Base-by-base conservation (phyloP, 2,113 vertebrate genomes). In the Poecile atricapillus region DNA sequence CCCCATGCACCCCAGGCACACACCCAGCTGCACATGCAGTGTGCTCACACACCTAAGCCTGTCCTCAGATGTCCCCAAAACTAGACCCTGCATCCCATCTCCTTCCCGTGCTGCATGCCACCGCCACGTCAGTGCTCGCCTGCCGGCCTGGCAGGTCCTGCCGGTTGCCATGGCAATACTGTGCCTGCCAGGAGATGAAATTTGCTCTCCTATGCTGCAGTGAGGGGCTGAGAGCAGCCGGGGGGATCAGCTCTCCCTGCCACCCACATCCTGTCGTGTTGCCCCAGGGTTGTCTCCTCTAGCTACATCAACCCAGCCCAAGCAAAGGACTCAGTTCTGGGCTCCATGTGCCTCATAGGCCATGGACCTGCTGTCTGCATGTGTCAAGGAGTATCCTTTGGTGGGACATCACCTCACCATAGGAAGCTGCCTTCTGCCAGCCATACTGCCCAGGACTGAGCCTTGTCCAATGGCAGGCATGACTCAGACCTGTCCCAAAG, bases 81-180 rank as follows among this genome's bases (percentile, higher is more conserved):
- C n/a, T 15, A 78, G 55, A 59, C 28, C n/a, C 81, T 81, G 47
- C 23, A 2, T 59, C 43, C 68, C 5, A 1, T 33, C 39, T 90
- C 76, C 71, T 73, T 77, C 67, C 71, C 0, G 0, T 44, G 31
- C 63, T 46, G 82, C 3, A 6, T 74, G 77, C 58, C 58, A 37
- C 46, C 9, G 3, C 56, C 76, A 35, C 33, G 0, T 64, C 92
- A 84, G 68, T 23, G 68, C 91, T 87, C 1, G 22, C 56, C 89
- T 87, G 92, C 89, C 86, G 4, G 33, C 81, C 93, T 68, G 79
- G 89, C 93, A 92, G 79, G 19, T 93, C 90, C 85, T 90, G 79
- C 85, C 16, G 4, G 96, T 97, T 96, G 83, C 83, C 59, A 96
- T 96, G 95, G 96, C 68, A 59, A 96, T 81, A 2, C 68, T 39